Percentiles rank a stretch among this genome's conserved stretches.
Evolutionary conservation across 92 coral and sea anemone genomes (phyloP).

Genomic region (Scolanthus callimorphus): DNA sequence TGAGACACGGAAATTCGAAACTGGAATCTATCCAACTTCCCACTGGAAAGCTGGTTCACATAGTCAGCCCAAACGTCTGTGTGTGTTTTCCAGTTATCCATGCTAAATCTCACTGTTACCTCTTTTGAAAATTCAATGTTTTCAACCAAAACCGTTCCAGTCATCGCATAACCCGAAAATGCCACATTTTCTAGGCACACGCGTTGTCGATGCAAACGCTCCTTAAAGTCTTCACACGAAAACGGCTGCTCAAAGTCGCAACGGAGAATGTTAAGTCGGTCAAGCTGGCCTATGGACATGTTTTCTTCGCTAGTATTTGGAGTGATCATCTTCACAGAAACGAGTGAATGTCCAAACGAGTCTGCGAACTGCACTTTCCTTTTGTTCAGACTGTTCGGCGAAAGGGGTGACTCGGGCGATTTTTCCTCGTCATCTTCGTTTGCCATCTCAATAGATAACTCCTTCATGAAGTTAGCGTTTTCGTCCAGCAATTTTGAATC

Average conservation of each 20-base stretch:
- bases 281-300: conserved; percentile 29
- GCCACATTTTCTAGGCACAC: conserved; percentile 92
- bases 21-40: conserved; percentile 67
- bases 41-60: conserved; percentile 80
- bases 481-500: background rate
- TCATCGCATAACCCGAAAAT: conserved; percentile 78
- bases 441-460: background rate
- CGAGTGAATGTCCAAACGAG: conserved; percentile 81
- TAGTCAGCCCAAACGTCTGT: conserved; percentile 85
- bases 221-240: conserved; percentile 43
- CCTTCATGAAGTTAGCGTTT: background rate
- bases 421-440: background rate
- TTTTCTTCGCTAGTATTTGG: conserved; percentile 87
- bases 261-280: conserved; percentile 7
- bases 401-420: background rate
- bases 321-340: conserved; percentile 83
- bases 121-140: conserved; percentile 82
- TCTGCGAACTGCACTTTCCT: conserved; percentile 95
- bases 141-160: conserved; percentile 80
- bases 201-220: conserved; percentile 48
- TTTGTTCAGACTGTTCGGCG: conserved; percentile 29
- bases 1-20: conserved; percentile 81
- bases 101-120: conserved; percentile 69
- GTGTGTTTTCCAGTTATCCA: conserved; percentile 62
- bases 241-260: conserved; percentile 70